A percentile compares a stretch with the other conserved stretches of the same genome.
These are phyloP conservation scores for Gobiocypris rarus DNA, from an alignment of 2,113 vertebrate genomes.

Conservation along the genomic window DNA sequence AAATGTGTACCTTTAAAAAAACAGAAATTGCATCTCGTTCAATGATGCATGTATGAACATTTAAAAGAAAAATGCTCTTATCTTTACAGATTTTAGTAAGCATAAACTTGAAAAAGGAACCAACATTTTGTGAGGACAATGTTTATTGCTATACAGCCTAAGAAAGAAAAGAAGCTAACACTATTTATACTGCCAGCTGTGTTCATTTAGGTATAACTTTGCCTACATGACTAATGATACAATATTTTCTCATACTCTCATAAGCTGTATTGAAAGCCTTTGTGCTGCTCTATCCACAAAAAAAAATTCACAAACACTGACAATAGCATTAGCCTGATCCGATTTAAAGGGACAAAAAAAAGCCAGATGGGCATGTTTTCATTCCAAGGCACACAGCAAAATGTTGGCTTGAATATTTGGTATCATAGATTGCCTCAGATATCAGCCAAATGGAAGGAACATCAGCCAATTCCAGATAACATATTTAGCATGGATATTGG, in stretches of 20 bases:
- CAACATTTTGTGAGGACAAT: background rate
- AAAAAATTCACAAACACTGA: conserved; percentile 5
- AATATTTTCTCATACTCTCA: background rate
- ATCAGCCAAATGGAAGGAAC: background rate
- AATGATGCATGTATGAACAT: too few relatives aligned
- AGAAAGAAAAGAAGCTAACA: background rate
- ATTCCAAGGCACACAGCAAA: conserved; percentile 8
- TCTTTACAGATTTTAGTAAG: too few relatives aligned
- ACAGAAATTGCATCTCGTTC: background rate
- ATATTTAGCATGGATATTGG: background rate
- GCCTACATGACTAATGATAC: background rate
- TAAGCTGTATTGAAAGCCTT: background rate
- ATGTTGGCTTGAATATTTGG: background rate
- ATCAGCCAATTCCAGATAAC: background rate
- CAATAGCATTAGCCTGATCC: conserved; percentile 13
- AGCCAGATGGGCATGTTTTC: conserved; percentile 26
- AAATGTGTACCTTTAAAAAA: background rate
- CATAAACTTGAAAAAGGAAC: too few relatives aligned
- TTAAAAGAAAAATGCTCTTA: too few relatives aligned
- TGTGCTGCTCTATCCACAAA: background rate
- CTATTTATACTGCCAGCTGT: background rate
- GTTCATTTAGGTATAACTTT: background rate
- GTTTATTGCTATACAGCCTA: background rate
- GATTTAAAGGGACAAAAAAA: background rate
- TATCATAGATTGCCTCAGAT: background rate